Conservation (phyloP, 2,888 invertebrate species). For the Lysandra bellargus region DNA sequence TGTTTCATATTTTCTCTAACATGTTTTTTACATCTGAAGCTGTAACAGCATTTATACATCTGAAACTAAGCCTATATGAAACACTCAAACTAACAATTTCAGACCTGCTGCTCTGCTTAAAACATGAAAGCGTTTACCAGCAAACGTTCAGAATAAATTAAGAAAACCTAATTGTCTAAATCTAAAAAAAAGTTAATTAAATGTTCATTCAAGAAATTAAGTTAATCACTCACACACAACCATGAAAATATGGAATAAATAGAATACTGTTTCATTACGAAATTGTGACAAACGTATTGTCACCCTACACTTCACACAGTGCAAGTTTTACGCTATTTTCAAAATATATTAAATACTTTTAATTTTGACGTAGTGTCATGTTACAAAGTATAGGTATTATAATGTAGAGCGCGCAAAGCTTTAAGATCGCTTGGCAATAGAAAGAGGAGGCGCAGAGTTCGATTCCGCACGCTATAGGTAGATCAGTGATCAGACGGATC, state of each 20-base stretch:
- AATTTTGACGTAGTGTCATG: not conserved
- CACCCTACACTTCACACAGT: not conserved
- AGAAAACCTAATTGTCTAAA: not conserved
- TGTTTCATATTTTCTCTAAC: too few relatives aligned
- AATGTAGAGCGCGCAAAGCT: not conserved
- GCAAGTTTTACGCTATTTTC: not conserved
- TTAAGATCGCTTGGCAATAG: not conserved
- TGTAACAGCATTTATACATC: too few relatives aligned
- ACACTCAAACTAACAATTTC: not conserved
- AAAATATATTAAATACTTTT: not conserved
- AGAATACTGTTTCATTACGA: slow-evolving; percentile 7
- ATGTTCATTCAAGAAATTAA: slow-evolving; percentile 1
- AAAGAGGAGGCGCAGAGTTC: not conserved
- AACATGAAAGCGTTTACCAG: not conserved
- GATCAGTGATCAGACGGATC: not conserved
- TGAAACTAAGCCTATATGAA: too few relatives aligned
- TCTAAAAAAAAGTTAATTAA: not conserved
- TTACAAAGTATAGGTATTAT: not conserved
- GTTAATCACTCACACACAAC: slow-evolving; percentile 19
- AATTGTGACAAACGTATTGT: slow-evolving; percentile 5
- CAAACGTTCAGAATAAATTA: slow-evolving; percentile 13
- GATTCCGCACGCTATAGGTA: not conserved
- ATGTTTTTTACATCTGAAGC: too few relatives aligned
- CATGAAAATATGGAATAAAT: slow-evolving; percentile 20
- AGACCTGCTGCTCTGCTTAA: not conserved